Base-by-base conservation (phyloP, 2,888 invertebrate genomes). In the Drosophila multiciliata region DNA sequence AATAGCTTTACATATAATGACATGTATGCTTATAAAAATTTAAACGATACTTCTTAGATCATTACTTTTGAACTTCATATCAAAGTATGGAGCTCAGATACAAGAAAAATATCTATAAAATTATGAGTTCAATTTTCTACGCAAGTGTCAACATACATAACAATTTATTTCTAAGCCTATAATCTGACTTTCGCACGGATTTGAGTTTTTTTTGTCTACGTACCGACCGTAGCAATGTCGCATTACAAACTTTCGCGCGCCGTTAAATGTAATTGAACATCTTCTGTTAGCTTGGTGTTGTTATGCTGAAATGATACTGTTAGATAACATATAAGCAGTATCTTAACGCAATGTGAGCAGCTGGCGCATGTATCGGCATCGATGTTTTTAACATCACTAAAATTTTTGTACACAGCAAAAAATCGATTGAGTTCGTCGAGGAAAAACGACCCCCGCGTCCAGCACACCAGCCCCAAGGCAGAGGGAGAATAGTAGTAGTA, bases 401-500 rank as follows among this genome's bases (percentile, higher is more conserved):
- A 55, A 83, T 77, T 83, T 80, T 87, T 78, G 84, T 85, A 85
- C 84, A 87, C 86, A 79, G 73, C 58, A 76, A 83, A 83, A 83
- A 87, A 85, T 85, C 70, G 84, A 85, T 85, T 85, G 78, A 81
- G 67, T 66, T 69, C 74, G 64, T 63, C 72, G 73, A 80, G 70
- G 74, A 87, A 83, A 85, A 87, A 77, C 86, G 81, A 85, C 81
- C 83, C 87, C 87, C 87, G 81, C 81, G 69, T 80, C 81, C 75
- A 81, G 49, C 69, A 81, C 66, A 80, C 54, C 80, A 82, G 75
- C 80, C 73, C 75, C 76, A 81, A 79, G 70, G 74, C 79, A 74
- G 84, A 65, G 83, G 81, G 87, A 85, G 86, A 70, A 84, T 84
- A 85, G 88, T 79, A 85, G 83, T 85, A 87, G 84, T 87, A 87